Percentiles rank a stretch among this genome's conserved stretches.
phyloP scores from a whole-genome alignment of 2,888 invertebrate genomes.

The Fragum fragum region DNA sequence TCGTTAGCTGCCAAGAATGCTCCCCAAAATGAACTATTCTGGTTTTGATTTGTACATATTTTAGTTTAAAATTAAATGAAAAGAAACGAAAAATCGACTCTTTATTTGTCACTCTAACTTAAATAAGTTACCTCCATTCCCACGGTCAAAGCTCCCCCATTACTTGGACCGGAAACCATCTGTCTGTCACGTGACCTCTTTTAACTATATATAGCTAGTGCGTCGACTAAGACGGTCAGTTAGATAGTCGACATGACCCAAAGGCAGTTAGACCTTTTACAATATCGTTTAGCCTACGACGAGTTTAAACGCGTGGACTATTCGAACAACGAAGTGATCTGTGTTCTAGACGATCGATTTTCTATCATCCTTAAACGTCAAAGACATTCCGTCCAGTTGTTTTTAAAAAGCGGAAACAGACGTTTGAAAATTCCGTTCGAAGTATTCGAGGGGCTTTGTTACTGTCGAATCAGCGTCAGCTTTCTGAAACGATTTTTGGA shows the following conservation, averaged over 20 bases:
- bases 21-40: neutral
- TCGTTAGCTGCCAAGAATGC: slow-evolving; percentile 25
- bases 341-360: slow-evolving; percentile 26
- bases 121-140: no score
- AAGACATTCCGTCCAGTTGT: slow-evolving; percentile 28
- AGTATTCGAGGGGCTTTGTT: slow-evolving; percentile 24
- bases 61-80: no score
- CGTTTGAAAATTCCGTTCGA: slow-evolving; percentile 36
- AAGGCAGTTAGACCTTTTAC: slow-evolving; percentile 25
- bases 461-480: slow-evolving; percentile 1
- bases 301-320: slow-evolving; percentile 26
- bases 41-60: neutral
- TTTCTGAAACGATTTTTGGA: slow-evolving; percentile 11
- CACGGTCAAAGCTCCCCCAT: no score
- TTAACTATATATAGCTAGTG: no score
- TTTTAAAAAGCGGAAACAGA: slow-evolving; percentile 30
- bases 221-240: neutral
- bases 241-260: slow-evolving; percentile 18
- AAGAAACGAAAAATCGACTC: no score
- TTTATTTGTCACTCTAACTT: no score
- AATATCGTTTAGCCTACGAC: slow-evolving; percentile 21
- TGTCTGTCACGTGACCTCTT: no score
- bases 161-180: no score
- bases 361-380: slow-evolving; percentile 33
- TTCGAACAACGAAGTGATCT: slow-evolving; percentile 20